Percentiles rank a stretch among this genome's conserved stretches.
Evolutionary conservation across 2,888 invertebrate genomes (phyloP).

Genomic region (Camptogramma bilineatum): DNA sequence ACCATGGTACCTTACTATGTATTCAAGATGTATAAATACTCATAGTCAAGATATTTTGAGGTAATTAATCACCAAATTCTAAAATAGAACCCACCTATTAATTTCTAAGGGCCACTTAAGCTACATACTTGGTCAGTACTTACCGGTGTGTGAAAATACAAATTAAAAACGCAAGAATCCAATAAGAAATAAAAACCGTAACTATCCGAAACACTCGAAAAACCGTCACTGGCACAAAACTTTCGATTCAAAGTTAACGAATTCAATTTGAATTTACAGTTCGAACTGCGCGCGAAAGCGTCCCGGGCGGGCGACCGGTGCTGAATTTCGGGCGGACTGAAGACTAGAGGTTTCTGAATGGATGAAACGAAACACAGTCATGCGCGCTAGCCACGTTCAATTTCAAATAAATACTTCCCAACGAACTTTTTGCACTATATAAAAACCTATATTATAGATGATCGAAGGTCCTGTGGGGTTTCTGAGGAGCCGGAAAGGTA

Average conservation of each 20-base stretch:
- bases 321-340: constrained; percentile 73
- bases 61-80: neutral
- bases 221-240: constrained; percentile 51
- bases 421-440: constrained; percentile 62
- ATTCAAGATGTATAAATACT: neutral
- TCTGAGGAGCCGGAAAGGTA: constrained; percentile 46
- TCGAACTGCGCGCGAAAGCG: constrained; percentile 67
- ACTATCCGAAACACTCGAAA: constrained; percentile 32
- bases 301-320: constrained; percentile 69
- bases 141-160: constrained; percentile 42
- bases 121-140: constrained; percentile 12
- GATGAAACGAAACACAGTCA: constrained; percentile 60
- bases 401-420: constrained; percentile 57
- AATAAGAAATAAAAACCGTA: constrained; percentile 31
- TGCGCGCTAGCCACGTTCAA: constrained; percentile 60
- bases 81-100: neutral
- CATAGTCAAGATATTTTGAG: neutral
- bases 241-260: constrained; percentile 53
- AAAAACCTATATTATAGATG: constrained; percentile 47
- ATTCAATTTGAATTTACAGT: constrained; percentile 65
- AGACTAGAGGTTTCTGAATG: constrained; percentile 67
- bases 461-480: constrained; percentile 49
- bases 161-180: constrained; percentile 36
- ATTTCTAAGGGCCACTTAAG: neutral
- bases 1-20: neutral